phyloP scores from a whole-genome alignment of 35 echinoderm and acorn worm species.

The Holothuria glaberrima region DNA sequence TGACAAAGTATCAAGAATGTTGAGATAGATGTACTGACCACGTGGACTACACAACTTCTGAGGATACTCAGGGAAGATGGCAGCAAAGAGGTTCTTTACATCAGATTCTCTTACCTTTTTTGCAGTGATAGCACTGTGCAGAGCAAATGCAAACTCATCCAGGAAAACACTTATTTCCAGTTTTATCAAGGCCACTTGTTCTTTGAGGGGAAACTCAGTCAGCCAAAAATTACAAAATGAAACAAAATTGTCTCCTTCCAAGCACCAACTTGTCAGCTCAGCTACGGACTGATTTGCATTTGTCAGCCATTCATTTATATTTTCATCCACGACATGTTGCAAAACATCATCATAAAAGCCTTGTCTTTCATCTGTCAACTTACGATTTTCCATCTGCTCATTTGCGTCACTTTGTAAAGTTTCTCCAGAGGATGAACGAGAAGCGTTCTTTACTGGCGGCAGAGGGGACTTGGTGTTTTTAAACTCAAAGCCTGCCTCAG shows the following conservation, averaged over 20 bases:
- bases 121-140: conserved; percentile 61
- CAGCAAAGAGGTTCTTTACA: conserved; percentile 62
- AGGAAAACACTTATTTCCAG: conserved; percentile 86
- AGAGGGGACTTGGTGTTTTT: conserved; percentile 61
- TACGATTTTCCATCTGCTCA: too few relatives aligned
- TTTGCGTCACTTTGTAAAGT: conserved; percentile 45
- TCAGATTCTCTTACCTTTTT: conserved; percentile 68
- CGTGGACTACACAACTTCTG: conserved; percentile 61
- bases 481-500: conserved; percentile 49
- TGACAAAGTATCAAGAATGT: conserved; percentile 86
- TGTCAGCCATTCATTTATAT: conserved; percentile 65
- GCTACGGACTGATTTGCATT: conserved; percentile 76
- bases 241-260: conserved; percentile 82
- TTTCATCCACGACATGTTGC: conserved; percentile 53
- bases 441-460: conserved; percentile 68
- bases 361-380: neutral
- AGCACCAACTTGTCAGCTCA: conserved; percentile 79
- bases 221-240: conserved; percentile 90
- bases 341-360: conserved; percentile 74
- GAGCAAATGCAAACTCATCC: conserved; percentile 80
- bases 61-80: conserved; percentile 88
- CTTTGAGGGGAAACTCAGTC: conserved; percentile 76
- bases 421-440: conserved; percentile 73
- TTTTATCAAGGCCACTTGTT: conserved; percentile 76
- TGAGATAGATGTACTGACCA: conserved; percentile 85